These are phyloP conservation scores for Corythoichthys haematopterus DNA, from an alignment of 2,113 vertebrate species.

Conservation along the genomic window DNA sequence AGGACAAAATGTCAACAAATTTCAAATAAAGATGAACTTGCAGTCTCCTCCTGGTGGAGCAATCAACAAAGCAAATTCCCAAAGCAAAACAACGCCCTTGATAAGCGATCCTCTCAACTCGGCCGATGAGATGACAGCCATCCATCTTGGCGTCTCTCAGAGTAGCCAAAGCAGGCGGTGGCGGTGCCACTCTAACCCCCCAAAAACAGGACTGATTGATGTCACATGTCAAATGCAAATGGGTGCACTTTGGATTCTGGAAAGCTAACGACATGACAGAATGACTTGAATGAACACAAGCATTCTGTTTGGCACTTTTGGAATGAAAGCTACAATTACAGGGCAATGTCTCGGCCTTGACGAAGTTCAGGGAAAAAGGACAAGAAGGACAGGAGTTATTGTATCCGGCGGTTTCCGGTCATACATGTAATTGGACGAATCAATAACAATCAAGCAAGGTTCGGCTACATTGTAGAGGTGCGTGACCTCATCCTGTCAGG, in stretches of 20 bases:
- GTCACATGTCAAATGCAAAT: slow-evolving; percentile 65
- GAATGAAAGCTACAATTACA: not conserved
- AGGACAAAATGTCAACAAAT: slow-evolving; percentile 6
- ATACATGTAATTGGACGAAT: slow-evolving; percentile 12
- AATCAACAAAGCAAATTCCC: slow-evolving; percentile 36
- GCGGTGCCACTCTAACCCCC: slow-evolving; percentile 47
- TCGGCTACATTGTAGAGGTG: not conserved
- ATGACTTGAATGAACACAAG: too few relatives aligned
- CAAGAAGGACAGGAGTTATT: not conserved
- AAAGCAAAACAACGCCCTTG: slow-evolving; percentile 55
- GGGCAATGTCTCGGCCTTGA: not conserved
- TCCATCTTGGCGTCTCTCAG: slow-evolving; percentile 51
- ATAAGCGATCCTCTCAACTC: slow-evolving; percentile 56
- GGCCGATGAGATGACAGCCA: slow-evolving; percentile 55
- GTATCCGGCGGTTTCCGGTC: slow-evolving; percentile 1
- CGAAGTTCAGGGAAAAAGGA: not conserved
- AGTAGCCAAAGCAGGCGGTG: slow-evolving; percentile 43
- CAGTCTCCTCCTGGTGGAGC: slow-evolving; percentile 6
- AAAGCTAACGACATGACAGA: not conserved
- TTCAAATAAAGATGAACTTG: slow-evolving; percentile 19
- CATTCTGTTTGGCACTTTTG: not conserved
- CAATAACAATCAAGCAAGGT: not conserved
- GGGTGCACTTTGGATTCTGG: slow-evolving; percentile 48
- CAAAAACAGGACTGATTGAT: slow-evolving; percentile 66
- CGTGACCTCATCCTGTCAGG: slow-evolving; percentile 12